Conservation (phyloP, 2,888 invertebrate genomes). For the Apamea crenata region DNA sequence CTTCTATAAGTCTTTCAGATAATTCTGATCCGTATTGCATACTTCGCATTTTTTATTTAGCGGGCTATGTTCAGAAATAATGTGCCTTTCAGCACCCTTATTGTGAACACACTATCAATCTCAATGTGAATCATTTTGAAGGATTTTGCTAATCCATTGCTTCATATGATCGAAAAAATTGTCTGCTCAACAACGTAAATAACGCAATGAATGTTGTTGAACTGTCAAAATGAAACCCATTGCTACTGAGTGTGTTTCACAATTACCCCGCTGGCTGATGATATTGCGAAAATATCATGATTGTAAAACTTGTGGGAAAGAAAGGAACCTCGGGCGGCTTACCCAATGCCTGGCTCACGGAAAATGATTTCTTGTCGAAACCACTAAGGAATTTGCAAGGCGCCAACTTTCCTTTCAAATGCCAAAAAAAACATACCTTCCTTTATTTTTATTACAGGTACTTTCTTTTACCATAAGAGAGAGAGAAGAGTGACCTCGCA, state of each 20-base stretch:
- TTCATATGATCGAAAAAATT: background rate
- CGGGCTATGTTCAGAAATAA: background rate
- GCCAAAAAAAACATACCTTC: background rate
- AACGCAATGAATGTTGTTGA: background rate
- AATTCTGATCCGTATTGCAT: constrained; percentile 2
- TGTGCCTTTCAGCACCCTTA: background rate
- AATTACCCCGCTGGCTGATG: background rate
- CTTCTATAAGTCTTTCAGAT: constrained; percentile 12
- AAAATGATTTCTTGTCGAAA: constrained; percentile 8
- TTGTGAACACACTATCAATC: too few relatives aligned
- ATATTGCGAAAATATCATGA: constrained; percentile 5
- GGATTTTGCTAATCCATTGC: too few relatives aligned
- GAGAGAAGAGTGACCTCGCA: constrained; percentile 3
- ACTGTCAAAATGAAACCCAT: background rate
- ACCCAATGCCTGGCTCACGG: background rate
- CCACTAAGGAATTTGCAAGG: background rate
- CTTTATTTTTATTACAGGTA: background rate
- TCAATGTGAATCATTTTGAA: too few relatives aligned
- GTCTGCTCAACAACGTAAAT: background rate
- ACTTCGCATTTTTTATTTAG: background rate
- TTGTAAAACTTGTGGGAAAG: background rate
- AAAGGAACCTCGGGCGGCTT: background rate
- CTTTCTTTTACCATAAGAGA: background rate
- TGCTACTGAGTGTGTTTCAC: background rate
- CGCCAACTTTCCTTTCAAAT: background rate